Percentiles rank a stretch among this genome's conserved stretches.
These are phyloP conservation scores for Microplitis manilae DNA, from an alignment of 2,888 invertebrate species.

Conservation along the genomic window DNA sequence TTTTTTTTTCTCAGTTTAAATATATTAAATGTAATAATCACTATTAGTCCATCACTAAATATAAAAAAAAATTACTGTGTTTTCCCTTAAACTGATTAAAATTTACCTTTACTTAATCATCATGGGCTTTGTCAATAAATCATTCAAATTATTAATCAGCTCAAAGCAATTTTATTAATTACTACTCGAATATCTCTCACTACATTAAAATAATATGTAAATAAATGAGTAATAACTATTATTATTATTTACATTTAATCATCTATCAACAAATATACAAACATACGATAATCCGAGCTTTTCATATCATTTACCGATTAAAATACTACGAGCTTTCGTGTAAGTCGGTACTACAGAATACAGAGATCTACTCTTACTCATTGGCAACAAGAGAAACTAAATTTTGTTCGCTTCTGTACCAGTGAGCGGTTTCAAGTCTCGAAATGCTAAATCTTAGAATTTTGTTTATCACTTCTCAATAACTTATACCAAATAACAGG, in stretches of 20 bases:
- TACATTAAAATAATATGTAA: too few species aligned
- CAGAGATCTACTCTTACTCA: conserved; percentile 7
- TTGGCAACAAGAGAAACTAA: conserved; percentile 24
- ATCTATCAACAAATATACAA: background rate
- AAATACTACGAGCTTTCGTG: conserved; percentile 5
- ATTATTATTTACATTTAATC: too few species aligned
- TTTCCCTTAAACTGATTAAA: too few species aligned
- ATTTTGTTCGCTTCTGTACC: conserved; percentile 14
- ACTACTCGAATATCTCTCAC: too few species aligned
- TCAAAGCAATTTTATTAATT: too few species aligned
- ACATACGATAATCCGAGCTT: conserved; percentile 3
- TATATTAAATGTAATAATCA: background rate
- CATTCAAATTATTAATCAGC: too few species aligned
- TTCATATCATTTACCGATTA: conserved; percentile 21
- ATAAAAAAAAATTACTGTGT: background rate
- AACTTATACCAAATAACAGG: background rate
- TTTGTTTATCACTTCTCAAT: background rate
- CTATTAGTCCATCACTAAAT: background rate
- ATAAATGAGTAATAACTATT: too few species aligned
- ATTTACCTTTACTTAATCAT: too few species aligned
- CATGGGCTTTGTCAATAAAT: too few species aligned
- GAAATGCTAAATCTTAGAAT: background rate
- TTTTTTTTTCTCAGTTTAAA: background rate
- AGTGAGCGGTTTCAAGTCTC: background rate
- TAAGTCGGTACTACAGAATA: conserved; percentile 21